Evolutionary conservation across 2,797 vertebrate genomes (phyloP), one percentile per base, ranked within the genome.

Genomic region (Gadopsis bispinosus): DNA sequence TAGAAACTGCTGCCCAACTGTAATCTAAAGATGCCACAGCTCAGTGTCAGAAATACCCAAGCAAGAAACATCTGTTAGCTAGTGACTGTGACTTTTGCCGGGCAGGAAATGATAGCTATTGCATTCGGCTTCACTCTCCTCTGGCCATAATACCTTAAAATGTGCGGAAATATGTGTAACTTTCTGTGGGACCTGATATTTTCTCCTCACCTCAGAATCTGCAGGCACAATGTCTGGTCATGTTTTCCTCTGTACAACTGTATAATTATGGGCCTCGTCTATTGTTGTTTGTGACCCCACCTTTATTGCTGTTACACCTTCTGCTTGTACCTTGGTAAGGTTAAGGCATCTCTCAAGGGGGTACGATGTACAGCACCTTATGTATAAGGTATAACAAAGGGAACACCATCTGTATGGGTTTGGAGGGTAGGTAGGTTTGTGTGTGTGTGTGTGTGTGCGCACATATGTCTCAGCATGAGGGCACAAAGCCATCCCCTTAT

Each of bases 401-500:
- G 61, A 80, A 66, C 68, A 76, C 83, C 86, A 89, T 92, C 89
- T 93, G 86, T 88, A 83, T 39, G 54, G 73, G 48, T 81, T 70
- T 81, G 75, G 17, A 72, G 73, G 50, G 51, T 59, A 53, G 41
- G 35, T 39, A 80, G 62, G 55, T 76, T 69, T 80, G 56, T 73
- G 64, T 81, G 51, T 70, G 54, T 67, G 72, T 80, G 37, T 56
- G 50, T 66, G 16, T 56, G 41, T 54, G 62, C 73, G 29, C 43
- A 53, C 48, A 61, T 79, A 67, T 83, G 76, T 86, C 64, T 68
- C 74, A 66, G 62, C 56, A 75, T 3, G 17, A 77, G 79, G 83
- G 83, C 87, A 89, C 75, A 88, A 61, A 90, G 84, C 69, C 82
- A 62, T 80, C 80, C 82, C 83, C 83, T 84, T 82, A 87, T 84